phyloP scores from a whole-genome alignment of 2,113 vertebrate species.

The Porphyrio hochstetteri region DNA sequence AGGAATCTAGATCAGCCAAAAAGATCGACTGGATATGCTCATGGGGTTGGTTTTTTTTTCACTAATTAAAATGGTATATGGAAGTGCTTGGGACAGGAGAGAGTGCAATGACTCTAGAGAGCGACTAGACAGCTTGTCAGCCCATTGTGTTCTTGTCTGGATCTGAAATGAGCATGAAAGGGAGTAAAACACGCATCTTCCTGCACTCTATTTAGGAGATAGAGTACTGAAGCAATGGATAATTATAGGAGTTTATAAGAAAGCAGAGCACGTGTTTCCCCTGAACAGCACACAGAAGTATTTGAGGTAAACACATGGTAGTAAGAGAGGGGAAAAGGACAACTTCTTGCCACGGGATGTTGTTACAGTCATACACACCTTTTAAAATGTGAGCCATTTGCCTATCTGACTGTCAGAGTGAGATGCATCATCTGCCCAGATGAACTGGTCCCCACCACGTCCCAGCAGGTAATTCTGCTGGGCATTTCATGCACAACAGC shows the following conservation, averaged over 20 bases:
- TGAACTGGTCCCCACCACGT: not conserved
- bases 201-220: not conserved
- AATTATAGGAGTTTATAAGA: not conserved
- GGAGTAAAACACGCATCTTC: not conserved
- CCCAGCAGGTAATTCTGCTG: not conserved
- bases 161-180: not conserved
- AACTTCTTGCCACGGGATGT: not conserved
- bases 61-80: not conserved
- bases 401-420: not conserved
- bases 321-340: not conserved
- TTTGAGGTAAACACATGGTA: not conserved
- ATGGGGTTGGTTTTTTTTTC: not conserved
- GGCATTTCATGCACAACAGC: not conserved
- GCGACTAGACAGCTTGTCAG: not conserved
- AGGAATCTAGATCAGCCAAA: not conserved
- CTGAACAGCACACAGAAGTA: not conserved
- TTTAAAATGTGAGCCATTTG: not conserved
- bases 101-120: not conserved
- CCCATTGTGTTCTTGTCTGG: not conserved
- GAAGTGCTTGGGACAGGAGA: not conserved
- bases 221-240: not conserved
- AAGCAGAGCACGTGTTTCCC: not conserved
- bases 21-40: not conserved
- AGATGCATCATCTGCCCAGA: not conserved
- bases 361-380: accelerated